Base-by-base conservation (phyloP, 2,113 vertebrate species). In the Mola mola region DNA sequence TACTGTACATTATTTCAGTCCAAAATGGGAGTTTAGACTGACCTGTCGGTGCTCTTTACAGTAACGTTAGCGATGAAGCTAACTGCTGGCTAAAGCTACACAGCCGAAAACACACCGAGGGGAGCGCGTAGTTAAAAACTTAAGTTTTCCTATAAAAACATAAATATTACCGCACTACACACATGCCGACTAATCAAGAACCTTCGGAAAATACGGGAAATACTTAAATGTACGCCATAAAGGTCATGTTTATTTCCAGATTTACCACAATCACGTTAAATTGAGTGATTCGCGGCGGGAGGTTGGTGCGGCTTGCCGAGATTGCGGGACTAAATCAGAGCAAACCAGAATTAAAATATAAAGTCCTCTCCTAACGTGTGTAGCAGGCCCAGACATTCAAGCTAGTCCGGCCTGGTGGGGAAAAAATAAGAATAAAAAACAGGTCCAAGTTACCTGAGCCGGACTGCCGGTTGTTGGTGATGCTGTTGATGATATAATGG, bases 401-500 rank as follows among this genome's bases (percentile, higher is more conserved):
- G n/a, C n/a, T n/a, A n/a, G n/a, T n/a, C n/a, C n/a, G n/a, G n/a
- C n/a, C n/a, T n/a, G n/a, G n/a, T n/a, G n/a, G n/a, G n/a, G n/a
- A n/a, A n/a, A n/a, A n/a, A n/a, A n/a, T n/a, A n/a, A n/a, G n/a
- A n/a, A n/a, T n/a, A n/a, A n/a, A 13, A 21, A 10, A 24, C 6
- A 6, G 17, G 9, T 16, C 1, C 26, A 53, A 28, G 38, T 89
- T 85, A 93, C 92, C 92, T 81, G 91, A 53, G 8, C 87, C 85
- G 4, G 90, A 89, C 36, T 91, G 94, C 75, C 93, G 92, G 91
- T 93, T 91, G 91, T 88, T 92, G 55, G 90, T 94, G 87, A 95
- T 89, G 91, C 95, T 96, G 93, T 97, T 98, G 91, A 98, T 97
- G 77, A 98, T 98, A 90, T 98, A 98, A 90, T 98, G 96, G 42